A percentile compares a stretch with the other conserved stretches of the same genome.
Conservation (phyloP, 2,113 vertebrate genomes). For the Morone saxatilis region DNA sequence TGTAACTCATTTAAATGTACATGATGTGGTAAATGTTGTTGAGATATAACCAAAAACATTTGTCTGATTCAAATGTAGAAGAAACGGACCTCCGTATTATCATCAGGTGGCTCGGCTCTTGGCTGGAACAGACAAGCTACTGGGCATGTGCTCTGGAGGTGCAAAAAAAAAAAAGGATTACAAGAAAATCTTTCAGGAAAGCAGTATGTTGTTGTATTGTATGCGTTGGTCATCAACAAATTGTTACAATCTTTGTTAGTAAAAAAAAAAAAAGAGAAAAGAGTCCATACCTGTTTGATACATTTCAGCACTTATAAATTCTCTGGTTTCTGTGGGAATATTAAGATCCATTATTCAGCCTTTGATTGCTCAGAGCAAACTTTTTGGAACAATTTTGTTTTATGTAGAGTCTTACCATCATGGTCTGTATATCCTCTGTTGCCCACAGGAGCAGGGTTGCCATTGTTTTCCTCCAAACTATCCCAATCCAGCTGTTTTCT, state of each 20-base stretch:
- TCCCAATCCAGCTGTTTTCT: slow-evolving; percentile 49
- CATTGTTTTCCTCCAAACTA: slow-evolving; percentile 62
- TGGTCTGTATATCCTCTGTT: slow-evolving; percentile 48
- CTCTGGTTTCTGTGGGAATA: slow-evolving; percentile 65
- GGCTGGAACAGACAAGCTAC: slow-evolving; percentile 23
- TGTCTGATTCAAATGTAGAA: not conserved
- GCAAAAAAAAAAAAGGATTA: slow-evolving; percentile 10
- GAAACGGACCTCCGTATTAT: slow-evolving; percentile 28
- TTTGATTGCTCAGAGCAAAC: slow-evolving; percentile 6
- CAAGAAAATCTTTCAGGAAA: not conserved
- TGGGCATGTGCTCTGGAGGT: slow-evolving; percentile 3
- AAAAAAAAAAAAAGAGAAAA: not conserved
- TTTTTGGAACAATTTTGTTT: not conserved
- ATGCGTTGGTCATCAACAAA: not conserved
- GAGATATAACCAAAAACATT: not conserved
- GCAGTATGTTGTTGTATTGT: too few relatives aligned
- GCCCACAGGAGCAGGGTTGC: slow-evolving; percentile 35
- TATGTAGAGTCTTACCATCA: slow-evolving; percentile 46
- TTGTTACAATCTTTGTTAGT: not conserved
- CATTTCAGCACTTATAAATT: slow-evolving; percentile 55
- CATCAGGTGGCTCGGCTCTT: slow-evolving; percentile 3
- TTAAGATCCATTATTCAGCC: not conserved
- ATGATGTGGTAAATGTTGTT: not conserved
- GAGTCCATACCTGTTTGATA: slow-evolving; percentile 39
- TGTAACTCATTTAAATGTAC: not conserved